A percentile compares a stretch with the other conserved stretches of the same genome.
phyloP scores from a whole-genome alignment of 2,113 vertebrate species.

The Heteronetta atricapilla region DNA sequence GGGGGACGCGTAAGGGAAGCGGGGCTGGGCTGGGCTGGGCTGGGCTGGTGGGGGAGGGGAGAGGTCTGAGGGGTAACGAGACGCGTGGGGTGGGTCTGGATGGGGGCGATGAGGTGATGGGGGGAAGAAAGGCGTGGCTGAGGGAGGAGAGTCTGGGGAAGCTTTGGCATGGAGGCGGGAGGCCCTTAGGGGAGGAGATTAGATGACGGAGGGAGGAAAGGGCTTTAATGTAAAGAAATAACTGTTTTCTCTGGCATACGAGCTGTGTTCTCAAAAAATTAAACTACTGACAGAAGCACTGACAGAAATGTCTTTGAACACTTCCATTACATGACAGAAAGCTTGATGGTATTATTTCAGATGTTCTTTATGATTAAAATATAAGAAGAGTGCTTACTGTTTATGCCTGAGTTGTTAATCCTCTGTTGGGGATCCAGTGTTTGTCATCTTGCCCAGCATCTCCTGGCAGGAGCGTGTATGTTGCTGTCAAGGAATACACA shows the following conservation, averaged over 20 bases:
- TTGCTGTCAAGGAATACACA: not conserved
- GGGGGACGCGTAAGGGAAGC: too few species aligned
- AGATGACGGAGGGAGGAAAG: not conserved
- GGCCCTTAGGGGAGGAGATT: not conserved
- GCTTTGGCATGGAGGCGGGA: too few species aligned
- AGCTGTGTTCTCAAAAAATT: not conserved
- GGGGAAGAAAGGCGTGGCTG: not conserved
- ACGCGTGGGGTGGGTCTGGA: too few species aligned
- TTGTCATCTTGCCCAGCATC: not conserved
- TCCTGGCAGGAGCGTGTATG: not conserved
- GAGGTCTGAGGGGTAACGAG: too few species aligned
- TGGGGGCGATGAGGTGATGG: not conserved
- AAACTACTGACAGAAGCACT: not conserved
- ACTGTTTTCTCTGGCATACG: not conserved
- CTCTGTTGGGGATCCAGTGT: not conserved
- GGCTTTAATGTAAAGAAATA: not conserved
- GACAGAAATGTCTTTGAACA: not conserved
- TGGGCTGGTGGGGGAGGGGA: too few species aligned
- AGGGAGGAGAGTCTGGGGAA: too few species aligned
- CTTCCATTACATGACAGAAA: not conserved
- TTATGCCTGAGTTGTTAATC: not conserved
- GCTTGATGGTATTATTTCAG: not conserved
- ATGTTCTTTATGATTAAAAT: not conserved
- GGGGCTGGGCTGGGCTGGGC: too few species aligned
- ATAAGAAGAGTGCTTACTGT: not conserved